Base-by-base conservation (phyloP, 2,113 vertebrate genomes). In the Morone chrysops region DNA sequence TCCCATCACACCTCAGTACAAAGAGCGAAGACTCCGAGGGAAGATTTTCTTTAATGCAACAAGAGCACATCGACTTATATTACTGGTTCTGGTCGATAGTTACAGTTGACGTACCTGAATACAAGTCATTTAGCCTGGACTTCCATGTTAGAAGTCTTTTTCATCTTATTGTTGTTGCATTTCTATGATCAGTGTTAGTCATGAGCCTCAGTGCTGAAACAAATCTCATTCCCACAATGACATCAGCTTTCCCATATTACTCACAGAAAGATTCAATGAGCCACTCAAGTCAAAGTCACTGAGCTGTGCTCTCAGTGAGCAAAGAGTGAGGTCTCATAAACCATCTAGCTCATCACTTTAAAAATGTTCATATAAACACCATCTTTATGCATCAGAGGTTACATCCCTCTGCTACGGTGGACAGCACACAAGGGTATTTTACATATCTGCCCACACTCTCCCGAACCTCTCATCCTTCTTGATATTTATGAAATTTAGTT, bases 141-240 rank as follows among this genome's bases (percentile, higher is more conserved):
- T 78, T 14, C 66, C 59, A 38, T 56, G 40, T 66, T 61, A 61
- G 41, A 85, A 56, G 70, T 54, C 41, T 18, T 48, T 62, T 73
- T 84, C 67, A 84, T 73, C 63, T 18, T 20, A 40, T 36, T 38
- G 9, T 70, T 56, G 25, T 63, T 53, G 62, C 48, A 76, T 78
- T 81, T 77, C 57, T 72, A 31, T 57, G 16, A 6, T 53, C 63
- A 31, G 53, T 69, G 48, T 77, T 40, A 61, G 70, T 87, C 61
- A 62, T 70, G 60, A 78, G 68, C 53, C 18, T 79, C 20, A 72
- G 22, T 36, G 48, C 53, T 66, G 53, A 74, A 73, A 48, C 69
- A 25, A 66, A 83, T 83, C 36, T 54, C 18, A 53, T 72, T 87
- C 75, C 71, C 68, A 67, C 57, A 78, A 67, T 88, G 76, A 85